Percentiles rank a stretch among this genome's conserved stretches.
Conservation (phyloP, 1,140 invertebrate species). For the Platorchestia sp. region DNA sequence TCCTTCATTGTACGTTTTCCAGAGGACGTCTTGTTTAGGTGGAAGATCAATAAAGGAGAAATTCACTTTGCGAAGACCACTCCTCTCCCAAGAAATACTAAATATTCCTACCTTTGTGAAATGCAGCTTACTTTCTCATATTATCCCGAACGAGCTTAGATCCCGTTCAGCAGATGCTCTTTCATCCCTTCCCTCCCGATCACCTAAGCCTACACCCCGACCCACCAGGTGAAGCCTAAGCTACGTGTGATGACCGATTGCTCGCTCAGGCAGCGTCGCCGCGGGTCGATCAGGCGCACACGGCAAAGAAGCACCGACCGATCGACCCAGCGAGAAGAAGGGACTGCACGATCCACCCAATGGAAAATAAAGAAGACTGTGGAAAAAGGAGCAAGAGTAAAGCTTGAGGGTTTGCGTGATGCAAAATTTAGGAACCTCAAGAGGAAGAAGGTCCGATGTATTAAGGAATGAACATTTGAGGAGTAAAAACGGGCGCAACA, state of each 20-base stretch:
- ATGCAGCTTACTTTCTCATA: not conserved
- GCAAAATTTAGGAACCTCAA: not conserved
- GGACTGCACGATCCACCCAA: not conserved
- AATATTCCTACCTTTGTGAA: not conserved
- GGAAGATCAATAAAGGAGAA: no score
- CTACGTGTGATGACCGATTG: slow-evolving; percentile 42
- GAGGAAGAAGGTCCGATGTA: not conserved
- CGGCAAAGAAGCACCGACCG: not conserved
- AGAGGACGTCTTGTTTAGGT: not conserved
- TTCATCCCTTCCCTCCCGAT: not conserved
- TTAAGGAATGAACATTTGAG: not conserved
- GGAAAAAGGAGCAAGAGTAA: not conserved
- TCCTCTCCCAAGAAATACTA: not conserved
- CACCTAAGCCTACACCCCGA: not conserved
- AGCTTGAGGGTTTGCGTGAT: not conserved
- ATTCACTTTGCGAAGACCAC: not conserved
- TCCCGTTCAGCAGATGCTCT: not conserved
- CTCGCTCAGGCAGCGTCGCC: not conserved
- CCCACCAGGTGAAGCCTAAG: slow-evolving; percentile 13
- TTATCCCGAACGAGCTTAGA: not conserved
- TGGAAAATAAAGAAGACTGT: not conserved
- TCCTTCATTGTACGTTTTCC: not conserved
- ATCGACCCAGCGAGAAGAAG: slow-evolving; percentile 11
- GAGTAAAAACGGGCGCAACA: not conserved
- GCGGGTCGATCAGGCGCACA: slow-evolving; percentile 1